Conservation (phyloP, 64 coral and sea anemone genomes). For the Montipora cactus region DNA sequence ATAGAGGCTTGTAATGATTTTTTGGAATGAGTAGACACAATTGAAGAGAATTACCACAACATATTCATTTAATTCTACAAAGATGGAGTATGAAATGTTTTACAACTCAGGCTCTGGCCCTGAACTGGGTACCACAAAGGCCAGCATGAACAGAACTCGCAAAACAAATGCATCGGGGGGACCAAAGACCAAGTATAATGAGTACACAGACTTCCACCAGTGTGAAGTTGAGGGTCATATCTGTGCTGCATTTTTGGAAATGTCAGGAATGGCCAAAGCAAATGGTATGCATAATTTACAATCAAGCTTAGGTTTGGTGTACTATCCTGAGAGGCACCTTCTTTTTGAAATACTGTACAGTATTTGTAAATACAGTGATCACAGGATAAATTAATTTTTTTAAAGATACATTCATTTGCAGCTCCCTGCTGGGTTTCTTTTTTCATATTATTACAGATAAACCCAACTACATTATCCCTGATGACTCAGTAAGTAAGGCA, state of each 20-base stretch:
- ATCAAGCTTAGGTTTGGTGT: no score
- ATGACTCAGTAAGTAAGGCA: slow-evolving; percentile 32
- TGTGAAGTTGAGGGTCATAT: slow-evolving; percentile 39
- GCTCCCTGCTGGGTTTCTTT: neutral
- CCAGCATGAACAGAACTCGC: slow-evolving; percentile 36
- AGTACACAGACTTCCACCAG: slow-evolving; percentile 45
- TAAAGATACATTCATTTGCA: neutral
- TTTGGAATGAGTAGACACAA: no score
- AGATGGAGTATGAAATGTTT: slow-evolving; percentile 59
- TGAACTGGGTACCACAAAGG: slow-evolving; percentile 63
- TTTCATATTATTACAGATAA: slow-evolving; percentile 23
- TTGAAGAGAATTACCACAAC: neutral
- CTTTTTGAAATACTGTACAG: no score
- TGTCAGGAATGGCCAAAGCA: neutral
- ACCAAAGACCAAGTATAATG: slow-evolving; percentile 16
- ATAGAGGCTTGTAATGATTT: no score
- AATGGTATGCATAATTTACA: neutral
- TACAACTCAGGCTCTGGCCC: slow-evolving; percentile 11
- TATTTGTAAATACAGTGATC: no score
- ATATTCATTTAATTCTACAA: neutral
- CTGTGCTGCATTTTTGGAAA: slow-evolving; percentile 39
- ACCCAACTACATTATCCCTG: slow-evolving; percentile 37
- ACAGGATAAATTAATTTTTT: neutral
- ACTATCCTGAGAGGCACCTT: no score
- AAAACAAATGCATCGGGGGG: slow-evolving; percentile 14